These are phyloP conservation scores for Ariopsis seemanni DNA, from an alignment of 2,113 vertebrate genomes.

Conservation along the genomic window DNA sequence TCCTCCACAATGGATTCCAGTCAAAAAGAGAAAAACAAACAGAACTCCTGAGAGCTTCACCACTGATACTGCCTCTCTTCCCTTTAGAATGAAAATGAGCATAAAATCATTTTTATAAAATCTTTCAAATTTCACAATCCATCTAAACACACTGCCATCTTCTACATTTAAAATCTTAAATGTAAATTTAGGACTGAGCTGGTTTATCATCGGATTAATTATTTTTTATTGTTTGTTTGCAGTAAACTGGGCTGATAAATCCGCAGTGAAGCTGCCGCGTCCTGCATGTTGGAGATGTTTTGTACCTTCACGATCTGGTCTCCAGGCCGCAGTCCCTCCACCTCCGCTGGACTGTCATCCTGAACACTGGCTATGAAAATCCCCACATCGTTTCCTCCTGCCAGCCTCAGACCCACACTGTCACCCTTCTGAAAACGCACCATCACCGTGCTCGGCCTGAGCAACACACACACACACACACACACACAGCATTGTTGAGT, in stretches of 20 bases:
- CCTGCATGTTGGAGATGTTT: background rate
- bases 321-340: slow-evolving; percentile 87
- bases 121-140: no score
- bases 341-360: slow-evolving; percentile 90
- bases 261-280: background rate
- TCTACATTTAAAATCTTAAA: no score
- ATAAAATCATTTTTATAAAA: no score
- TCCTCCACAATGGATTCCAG: no score
- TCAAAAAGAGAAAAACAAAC: no score
- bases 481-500: background rate
- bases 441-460: slow-evolving; percentile 88
- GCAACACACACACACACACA: background rate
- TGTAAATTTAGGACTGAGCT: background rate
- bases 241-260: background rate
- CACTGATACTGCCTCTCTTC: no score
- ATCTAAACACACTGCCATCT: no score
- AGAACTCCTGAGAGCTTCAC: no score
- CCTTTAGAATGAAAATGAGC: no score
- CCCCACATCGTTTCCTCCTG: slow-evolving; percentile 95
- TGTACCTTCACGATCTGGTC: slow-evolving; percentile 96
- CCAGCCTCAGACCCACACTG: slow-evolving; percentile 89
- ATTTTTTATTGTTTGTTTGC: background rate
- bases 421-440: slow-evolving; percentile 93
- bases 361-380: slow-evolving; percentile 97
- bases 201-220: background rate